Evolutionary conservation across 2,888 invertebrate genomes (phyloP), one percentile per base, ranked within the genome.

Genomic region (Sinotaia quadrata): DNA sequence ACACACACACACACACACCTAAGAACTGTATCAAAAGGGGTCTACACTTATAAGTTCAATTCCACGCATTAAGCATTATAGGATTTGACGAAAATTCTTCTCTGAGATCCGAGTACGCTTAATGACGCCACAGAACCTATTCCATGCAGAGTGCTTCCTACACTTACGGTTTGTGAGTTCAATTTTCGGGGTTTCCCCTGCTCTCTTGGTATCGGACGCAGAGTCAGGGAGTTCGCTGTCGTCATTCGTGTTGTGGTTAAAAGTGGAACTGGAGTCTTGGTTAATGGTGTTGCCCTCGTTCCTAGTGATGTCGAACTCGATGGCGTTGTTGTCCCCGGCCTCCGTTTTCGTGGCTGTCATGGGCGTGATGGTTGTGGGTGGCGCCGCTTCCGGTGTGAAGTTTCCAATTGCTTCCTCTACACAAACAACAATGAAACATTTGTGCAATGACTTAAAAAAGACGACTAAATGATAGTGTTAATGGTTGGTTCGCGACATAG

Each of bases 311-410:
- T 51, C 67, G 21, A 65, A 49, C 52, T 69, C 54, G 15, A 63
- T 49, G 7, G 51, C 67, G 4, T n/a, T 56, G n/a, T 36, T 33
- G 33, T 34, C 29, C 61, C 51, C 18, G 7, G 58, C 66, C 47
- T 71, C 57, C 54, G 33, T 27, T 41, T 33, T 51, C 24, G 66
- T 56, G 44, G 69, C 34, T 61, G 37, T n/a, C 51, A 79, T 71
- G 7, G 80, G 71, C 2, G 81, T 63, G 10, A 70, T 62, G 8
- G 79, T 81, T 15, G 81, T 81, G 7, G 80, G 78, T 15, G 84
- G 84, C 7, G 83, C 79, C 8, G 76, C 73, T 70, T 94, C 94
- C 4, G 91, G 90, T 1, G 92, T 92, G 88, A 94, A 93, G 88
- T 94, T 94, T 12, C 91, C 91, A 72, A 89, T 88, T 27, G 91